phyloP scores from a whole-genome alignment of 2,797 vertebrate genomes.

The Acomys russatus region DNA sequence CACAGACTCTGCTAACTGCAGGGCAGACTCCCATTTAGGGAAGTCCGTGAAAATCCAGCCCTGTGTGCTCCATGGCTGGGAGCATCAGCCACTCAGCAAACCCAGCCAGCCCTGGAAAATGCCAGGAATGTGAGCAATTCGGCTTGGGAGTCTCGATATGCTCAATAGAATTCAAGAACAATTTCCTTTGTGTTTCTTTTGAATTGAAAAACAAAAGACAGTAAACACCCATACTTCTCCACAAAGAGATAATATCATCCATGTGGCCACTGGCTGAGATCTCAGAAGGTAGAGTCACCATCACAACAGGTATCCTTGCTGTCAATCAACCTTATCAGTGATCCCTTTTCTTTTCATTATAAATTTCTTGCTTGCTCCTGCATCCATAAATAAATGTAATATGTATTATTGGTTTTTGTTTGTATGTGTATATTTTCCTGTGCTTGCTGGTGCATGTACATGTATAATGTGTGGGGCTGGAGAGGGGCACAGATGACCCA shows the following conservation, averaged over 20 bases:
- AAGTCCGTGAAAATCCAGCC: neutral
- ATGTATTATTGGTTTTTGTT: neutral
- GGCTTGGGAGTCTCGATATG: conserved; percentile 27
- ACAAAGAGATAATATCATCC: neutral
- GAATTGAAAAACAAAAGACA: neutral
- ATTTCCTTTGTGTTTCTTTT: conserved; percentile 44
- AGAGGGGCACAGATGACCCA: no score
- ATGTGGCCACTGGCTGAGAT: neutral
- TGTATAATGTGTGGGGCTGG: neutral
- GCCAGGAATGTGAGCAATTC: conserved; percentile 69
- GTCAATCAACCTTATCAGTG: neutral
- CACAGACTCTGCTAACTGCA: neutral
- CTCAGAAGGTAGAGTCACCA: neutral
- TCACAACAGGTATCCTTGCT: rapidly evolving
- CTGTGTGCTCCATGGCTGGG: neutral
- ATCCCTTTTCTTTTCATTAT: neutral
- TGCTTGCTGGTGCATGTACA: neutral
- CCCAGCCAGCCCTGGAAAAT: neutral
- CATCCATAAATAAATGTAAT: neutral
- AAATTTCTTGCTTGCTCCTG: neutral
- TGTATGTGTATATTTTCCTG: neutral
- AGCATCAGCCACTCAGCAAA: conserved; percentile 16
- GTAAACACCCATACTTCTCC: neutral
- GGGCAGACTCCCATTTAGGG: conserved; percentile 62
- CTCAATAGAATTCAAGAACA: conserved; percentile 33